Base-by-base conservation (phyloP, 1,140 invertebrate species). In the Camponotus pennsylvanicus region DNA sequence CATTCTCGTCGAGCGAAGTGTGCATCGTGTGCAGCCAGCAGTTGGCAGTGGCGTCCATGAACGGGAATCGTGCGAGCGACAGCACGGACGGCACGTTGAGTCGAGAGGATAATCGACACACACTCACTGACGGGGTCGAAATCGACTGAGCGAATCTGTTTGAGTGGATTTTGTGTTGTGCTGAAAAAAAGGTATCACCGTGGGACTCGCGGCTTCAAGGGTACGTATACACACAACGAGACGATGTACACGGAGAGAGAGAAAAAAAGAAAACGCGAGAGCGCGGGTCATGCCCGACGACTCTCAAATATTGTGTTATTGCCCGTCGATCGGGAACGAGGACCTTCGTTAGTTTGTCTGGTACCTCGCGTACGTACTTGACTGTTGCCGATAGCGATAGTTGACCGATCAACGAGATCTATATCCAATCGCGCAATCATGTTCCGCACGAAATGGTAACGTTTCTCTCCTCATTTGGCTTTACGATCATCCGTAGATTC, bases 361-460 rank as follows among this genome's bases (percentile, higher is more conserved):
- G 66, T 85, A 85, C 71, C 64, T 55, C 15, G 69, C 45, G 69
- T 69, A 52, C 4, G 49, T 52, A 15, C 49, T 18, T 52, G 15
- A 18, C 49, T 82, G 40, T 52, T 80, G 55, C 67, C 67, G 45
- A 71, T 18, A 49, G 66, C 55, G 75, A 13, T n/a, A 42, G 11
- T 45, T 13, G 45, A 71, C 15, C 13, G 13, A 37, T 6, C 40
- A 11, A 45, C 42, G 42, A 45, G 42, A 45, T 45, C 42, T 37
- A 34, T n/a, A 34, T n/a, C 8, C 40, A 5, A 49, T 52, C 21
- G 34, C 77, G 11, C 57, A 85, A 94, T 91, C 92, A 94, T 95
- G 94, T 95, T 94, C 90, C 93, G 89, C 13, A 93, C 93, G n/a
- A 93, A 94, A 92, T 95, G 94, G 94, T 95, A 94, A 78, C 52